Conservation (phyloP, 2,113 vertebrate species). For the Xenus cinereus region DNA sequence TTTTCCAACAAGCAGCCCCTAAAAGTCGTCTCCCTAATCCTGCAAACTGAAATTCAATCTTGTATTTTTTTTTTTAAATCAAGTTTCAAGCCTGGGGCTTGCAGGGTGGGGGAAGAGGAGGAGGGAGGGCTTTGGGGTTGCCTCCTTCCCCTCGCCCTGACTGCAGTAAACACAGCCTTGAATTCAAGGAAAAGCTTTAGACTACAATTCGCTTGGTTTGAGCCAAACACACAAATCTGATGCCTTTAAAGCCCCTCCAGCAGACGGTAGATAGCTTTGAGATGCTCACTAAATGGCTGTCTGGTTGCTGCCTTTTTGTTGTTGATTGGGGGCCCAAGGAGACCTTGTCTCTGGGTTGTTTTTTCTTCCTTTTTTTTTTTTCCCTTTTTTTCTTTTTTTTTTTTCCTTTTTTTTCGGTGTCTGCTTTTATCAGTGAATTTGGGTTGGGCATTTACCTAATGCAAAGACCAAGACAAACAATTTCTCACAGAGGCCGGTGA, state of each 20-base stretch:
- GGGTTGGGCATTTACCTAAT: constrained; percentile 48
- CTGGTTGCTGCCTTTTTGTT: constrained; percentile 53
- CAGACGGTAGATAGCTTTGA: constrained; percentile 66
- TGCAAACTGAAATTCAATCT: constrained; percentile 78
- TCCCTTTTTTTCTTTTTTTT: rapidly evolving
- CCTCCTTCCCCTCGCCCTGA: constrained; percentile 28
- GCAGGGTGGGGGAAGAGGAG: constrained; percentile 57
- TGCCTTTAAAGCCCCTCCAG: constrained; percentile 64
- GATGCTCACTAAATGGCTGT: constrained; percentile 65
- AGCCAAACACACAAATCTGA: constrained; percentile 63
- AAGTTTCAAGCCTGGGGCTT: constrained; percentile 70
- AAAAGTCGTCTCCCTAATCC: constrained; percentile 76
- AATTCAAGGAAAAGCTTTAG: constrained; percentile 70
- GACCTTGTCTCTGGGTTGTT: constrained; percentile 53
- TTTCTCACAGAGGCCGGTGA: constrained; percentile 1
- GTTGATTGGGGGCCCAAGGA: constrained; percentile 45
- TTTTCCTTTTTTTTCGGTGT: neutral
- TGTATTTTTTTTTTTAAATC: constrained; percentile 66
- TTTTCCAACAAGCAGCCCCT: constrained; percentile 73
- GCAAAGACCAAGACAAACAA: constrained; percentile 59
- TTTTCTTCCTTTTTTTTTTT: neutral
- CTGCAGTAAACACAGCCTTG: constrained; percentile 72
- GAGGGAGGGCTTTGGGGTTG: constrained; percentile 57
- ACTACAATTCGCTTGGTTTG: constrained; percentile 64
- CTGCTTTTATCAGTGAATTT: constrained; percentile 58